Conservation (phyloP, 2,888 invertebrate genomes). For the Helicoverpa assulta region DNA sequence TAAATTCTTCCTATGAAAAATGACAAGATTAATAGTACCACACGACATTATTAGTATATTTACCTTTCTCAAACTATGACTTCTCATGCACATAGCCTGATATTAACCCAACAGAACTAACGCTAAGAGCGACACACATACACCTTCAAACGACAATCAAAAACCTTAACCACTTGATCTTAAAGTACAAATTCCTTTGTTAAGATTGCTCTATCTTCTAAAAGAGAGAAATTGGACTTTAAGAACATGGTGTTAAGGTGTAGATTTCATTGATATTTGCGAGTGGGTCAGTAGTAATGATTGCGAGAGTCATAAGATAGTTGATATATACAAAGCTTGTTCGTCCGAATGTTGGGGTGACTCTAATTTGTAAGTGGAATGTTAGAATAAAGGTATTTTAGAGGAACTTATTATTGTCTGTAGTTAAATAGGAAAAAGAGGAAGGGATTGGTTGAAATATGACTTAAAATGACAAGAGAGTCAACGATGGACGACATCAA, state of each 20-base stretch:
- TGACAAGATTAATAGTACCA: background rate
- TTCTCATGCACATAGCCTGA: constrained; percentile 21
- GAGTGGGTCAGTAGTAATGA: constrained; percentile 47
- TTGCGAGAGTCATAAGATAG: constrained; percentile 47
- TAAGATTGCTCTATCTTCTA: background rate
- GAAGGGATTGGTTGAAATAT: no score
- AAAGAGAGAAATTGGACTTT: constrained; percentile 7
- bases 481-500: no score
- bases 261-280: constrained; percentile 1
- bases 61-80: constrained; percentile 19
- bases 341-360: constrained; percentile 27
- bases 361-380: background rate
- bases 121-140: constrained; percentile 20
- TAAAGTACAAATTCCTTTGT: constrained; percentile 7
- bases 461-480: no score
- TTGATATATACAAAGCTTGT: constrained; percentile 47
- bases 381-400: background rate
- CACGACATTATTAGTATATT: background rate
- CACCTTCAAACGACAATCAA: background rate
- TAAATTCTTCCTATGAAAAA: background rate
- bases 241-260: rapidly evolving
- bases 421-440: no score
- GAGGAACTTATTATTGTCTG: no score
- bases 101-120: constrained; percentile 46
- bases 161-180: background rate